Percentiles rank a stretch among this genome's conserved stretches.
Conservation (phyloP, 2,888 invertebrate genomes). For the Cheilosia urbana region DNA sequence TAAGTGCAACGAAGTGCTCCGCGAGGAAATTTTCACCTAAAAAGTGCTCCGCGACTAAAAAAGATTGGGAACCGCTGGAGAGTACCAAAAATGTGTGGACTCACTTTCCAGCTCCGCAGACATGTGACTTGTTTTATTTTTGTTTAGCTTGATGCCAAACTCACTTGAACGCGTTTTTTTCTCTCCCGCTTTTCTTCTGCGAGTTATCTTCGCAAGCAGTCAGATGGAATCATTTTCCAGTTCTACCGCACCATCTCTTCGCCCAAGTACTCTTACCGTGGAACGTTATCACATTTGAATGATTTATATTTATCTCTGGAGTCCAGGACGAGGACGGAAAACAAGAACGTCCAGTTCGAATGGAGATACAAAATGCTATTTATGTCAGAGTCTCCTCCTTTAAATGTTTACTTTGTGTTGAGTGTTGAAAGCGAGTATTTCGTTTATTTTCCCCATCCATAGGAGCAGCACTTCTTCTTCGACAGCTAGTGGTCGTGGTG, state of each 20-base stretch:
- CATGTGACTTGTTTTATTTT: slow-evolving; percentile 22
- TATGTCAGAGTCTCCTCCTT: slow-evolving; percentile 49
- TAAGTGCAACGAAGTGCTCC: too few species aligned
- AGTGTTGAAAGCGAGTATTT: slow-evolving; percentile 26
- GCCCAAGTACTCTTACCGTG: slow-evolving; percentile 47
- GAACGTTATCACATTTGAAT: slow-evolving; percentile 71
- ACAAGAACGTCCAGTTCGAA: slow-evolving; percentile 17
- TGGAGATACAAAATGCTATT: slow-evolving; percentile 65
- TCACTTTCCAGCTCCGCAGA: slow-evolving; percentile 18
- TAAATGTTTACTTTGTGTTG: slow-evolving; percentile 65
- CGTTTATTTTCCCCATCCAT: neutral
- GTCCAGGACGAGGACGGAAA: slow-evolving; percentile 14
- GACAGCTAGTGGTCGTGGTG: neutral
- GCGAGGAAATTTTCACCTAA: too few species aligned
- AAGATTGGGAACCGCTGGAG: too few species aligned
- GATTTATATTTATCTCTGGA: slow-evolving; percentile 65
- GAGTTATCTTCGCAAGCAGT: slow-evolving; percentile 50
- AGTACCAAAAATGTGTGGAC: slow-evolving; percentile 2
- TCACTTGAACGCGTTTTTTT: neutral
- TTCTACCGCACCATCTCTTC: neutral
- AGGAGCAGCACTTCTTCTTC: slow-evolving; percentile 4
- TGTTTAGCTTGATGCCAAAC: slow-evolving; percentile 41
- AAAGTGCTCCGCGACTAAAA: too few species aligned
- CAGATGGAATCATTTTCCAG: slow-evolving; percentile 43
- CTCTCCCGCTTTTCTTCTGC: neutral